These are phyloP conservation scores for Caenorhabditis sp. DNA, from an alignment of 2,888 invertebrate genomes.

Conservation along the genomic window DNA sequence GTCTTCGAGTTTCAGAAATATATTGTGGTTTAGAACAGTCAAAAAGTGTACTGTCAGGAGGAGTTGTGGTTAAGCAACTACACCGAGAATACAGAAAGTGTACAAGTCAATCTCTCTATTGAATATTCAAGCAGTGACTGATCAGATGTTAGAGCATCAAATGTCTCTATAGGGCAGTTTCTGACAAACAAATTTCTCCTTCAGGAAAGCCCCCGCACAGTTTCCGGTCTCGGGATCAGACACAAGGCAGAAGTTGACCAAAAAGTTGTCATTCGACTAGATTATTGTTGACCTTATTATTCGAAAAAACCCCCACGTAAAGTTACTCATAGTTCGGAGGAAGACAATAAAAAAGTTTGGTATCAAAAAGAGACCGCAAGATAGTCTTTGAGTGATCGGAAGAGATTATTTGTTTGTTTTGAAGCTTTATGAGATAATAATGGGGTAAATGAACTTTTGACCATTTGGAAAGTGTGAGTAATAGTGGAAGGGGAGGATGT, in stretches of 20 bases:
- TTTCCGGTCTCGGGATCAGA: conserved; percentile 1
- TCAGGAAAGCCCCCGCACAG: neutral
- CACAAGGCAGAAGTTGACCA: conserved; percentile 3
- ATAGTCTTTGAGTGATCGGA: conserved; percentile 16
- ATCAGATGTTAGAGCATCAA: too few relatives aligned
- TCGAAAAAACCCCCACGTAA: neutral
- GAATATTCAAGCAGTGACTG: too few relatives aligned
- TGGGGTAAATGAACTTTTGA: neutral
- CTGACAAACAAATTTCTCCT: too few relatives aligned
- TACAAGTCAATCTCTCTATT: too few relatives aligned
- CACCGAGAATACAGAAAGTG: too few relatives aligned
- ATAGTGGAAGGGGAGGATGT: neutral
- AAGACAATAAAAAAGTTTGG: neutral
- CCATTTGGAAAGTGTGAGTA: neutral
- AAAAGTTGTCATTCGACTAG: conserved; percentile 21
- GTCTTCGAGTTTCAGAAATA: too few relatives aligned
- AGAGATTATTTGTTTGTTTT: conserved; percentile 9
- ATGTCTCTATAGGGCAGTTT: too few relatives aligned
- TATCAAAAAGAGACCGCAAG: conserved; percentile 2
- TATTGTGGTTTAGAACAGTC: too few relatives aligned
- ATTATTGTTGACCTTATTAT: conserved; percentile 8
- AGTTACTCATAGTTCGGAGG: conserved; percentile 26
- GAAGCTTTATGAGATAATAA: neutral
- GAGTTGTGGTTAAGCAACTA: too few relatives aligned
- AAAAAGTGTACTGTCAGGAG: too few relatives aligned